Percentiles rank a stretch among this genome's conserved stretches.
These are phyloP conservation scores for Pantala flavescens DNA, from an alignment of 1,140 invertebrate genomes.

Conservation along the genomic window DNA sequence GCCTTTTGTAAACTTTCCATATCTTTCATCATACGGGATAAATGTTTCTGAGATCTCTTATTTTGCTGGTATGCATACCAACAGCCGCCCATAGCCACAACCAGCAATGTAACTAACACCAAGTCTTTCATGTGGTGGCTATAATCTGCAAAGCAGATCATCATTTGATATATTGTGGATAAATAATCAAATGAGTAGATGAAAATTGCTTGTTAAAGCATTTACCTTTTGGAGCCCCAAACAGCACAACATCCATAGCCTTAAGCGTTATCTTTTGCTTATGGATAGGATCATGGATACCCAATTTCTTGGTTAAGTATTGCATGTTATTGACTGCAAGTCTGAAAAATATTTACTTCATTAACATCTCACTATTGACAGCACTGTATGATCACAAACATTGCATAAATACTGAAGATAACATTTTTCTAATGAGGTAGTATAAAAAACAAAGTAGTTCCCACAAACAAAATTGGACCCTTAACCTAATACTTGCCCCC, in stretches of 20 bases:
- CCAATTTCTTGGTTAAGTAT: constrained; percentile 71
- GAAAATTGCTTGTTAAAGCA: too few species aligned
- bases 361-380: too few species aligned
- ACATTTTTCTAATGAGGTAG: too few species aligned
- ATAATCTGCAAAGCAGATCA: constrained; percentile 42
- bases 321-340: constrained; percentile 85
- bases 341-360: constrained; percentile 40
- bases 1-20: constrained; percentile 86
- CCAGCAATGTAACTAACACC: constrained; percentile 65
- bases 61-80: constrained; percentile 85
- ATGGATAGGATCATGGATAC: constrained; percentile 95
- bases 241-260: constrained; percentile 94
- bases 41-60: constrained; percentile 70
- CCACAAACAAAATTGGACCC: too few species aligned
- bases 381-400: too few species aligned
- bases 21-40: constrained; percentile 81
- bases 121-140: constrained; percentile 77
- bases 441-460: too few species aligned
- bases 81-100: constrained; percentile 74
- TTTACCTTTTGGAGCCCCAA: constrained; percentile 94
- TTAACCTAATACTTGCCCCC: too few species aligned
- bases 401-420: too few species aligned
- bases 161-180: too few species aligned
- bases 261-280: constrained; percentile 92
- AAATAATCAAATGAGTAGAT: too few species aligned